Conservation (phyloP, 1,140 invertebrate genomes). For the Sycophaga agraensis region DNA sequence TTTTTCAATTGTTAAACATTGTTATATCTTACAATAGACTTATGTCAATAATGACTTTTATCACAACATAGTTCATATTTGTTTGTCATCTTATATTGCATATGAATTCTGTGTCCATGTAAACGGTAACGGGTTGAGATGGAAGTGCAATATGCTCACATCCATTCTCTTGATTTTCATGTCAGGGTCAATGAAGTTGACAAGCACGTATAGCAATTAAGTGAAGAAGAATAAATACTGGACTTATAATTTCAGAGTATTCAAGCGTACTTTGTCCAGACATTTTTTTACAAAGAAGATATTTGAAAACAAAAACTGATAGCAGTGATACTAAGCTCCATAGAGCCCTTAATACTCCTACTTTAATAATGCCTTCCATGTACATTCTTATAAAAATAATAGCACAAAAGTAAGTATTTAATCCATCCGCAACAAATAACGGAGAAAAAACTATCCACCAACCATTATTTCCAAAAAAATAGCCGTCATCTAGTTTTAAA, state of each 20-base stretch:
- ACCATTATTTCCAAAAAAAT: conserved; percentile 59
- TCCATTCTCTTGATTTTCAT: neutral
- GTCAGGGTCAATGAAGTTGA: conserved; percentile 69
- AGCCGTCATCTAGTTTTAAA: conserved; percentile 69
- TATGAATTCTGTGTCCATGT: conserved; percentile 30
- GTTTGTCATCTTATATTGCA: conserved; percentile 18
- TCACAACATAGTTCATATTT: neutral
- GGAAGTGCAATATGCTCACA: conserved; percentile 8
- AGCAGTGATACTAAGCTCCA: conserved; percentile 86
- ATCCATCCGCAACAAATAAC: conserved; percentile 85
- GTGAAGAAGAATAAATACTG: conserved; percentile 87
- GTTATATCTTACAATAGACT: no score
- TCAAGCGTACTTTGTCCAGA: conserved; percentile 77
- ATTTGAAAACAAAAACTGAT: conserved; percentile 88
- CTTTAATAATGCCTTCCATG: conserved; percentile 75
- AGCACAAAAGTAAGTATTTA: conserved; percentile 91
- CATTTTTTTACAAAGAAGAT: conserved; percentile 87
- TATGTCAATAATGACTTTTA: neutral
- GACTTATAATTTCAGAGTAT: conserved; percentile 90
- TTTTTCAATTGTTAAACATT: neutral
- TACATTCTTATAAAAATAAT: conserved; percentile 93
- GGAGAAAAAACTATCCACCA: conserved; percentile 90
- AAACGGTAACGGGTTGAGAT: conserved; percentile 22
- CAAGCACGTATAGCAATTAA: conserved; percentile 89
- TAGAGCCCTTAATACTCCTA: conserved; percentile 72